Evolutionary conservation across 2,797 vertebrate species (phyloP).

Genomic region (Glyptemys insculpta): DNA sequence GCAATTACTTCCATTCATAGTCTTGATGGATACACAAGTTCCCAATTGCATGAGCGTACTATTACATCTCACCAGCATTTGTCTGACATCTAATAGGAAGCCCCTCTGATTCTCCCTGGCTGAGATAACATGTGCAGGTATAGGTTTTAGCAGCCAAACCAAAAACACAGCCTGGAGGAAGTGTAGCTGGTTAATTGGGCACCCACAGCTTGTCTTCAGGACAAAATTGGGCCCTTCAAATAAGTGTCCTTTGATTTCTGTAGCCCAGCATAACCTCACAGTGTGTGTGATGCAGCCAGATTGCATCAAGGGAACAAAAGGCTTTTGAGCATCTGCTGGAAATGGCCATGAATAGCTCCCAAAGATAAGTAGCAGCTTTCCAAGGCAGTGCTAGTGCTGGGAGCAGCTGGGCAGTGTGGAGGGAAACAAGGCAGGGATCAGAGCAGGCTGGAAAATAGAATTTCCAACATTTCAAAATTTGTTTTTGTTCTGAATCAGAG

Average conservation of each 20-base stretch:
- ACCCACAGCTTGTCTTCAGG: background rate
- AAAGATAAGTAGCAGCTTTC: background rate
- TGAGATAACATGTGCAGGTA: background rate
- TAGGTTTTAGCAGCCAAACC: accelerated
- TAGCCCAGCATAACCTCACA: background rate
- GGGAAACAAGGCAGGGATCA: background rate
- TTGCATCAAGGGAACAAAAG: background rate
- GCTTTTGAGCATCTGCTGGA: background rate
- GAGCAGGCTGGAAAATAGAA: background rate
- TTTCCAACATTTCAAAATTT: background rate
- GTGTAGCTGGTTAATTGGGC: background rate
- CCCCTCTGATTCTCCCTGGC: background rate
- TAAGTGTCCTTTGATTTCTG: background rate
- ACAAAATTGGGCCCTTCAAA: background rate
- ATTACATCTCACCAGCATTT: background rate
- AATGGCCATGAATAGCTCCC: background rate
- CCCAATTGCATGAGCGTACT: no score
- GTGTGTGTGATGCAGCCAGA: background rate
- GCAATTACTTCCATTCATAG: no score
- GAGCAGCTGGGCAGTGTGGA: background rate
- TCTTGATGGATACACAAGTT: no score
- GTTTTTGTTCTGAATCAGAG: background rate
- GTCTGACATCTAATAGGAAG: background rate
- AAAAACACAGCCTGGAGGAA: background rate
- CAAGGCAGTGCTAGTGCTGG: background rate